Evolutionary conservation across 2,113 vertebrate species (phyloP), one percentile per base, ranked within the genome.

Genomic region (Paracanthobrama guichenoti): DNA sequence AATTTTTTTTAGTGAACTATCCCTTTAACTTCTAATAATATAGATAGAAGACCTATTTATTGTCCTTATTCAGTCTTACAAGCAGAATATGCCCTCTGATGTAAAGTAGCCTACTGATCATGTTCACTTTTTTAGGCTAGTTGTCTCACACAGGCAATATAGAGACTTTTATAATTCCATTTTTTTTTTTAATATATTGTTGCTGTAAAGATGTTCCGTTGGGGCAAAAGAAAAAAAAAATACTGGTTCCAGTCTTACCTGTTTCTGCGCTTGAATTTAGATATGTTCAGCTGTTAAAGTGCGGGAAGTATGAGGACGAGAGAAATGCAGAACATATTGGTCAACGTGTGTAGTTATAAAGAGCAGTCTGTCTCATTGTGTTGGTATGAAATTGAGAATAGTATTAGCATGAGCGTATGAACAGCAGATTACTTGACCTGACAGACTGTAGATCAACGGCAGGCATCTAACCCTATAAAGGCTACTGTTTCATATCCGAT

Each of bases 361-460:
- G 8, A 31, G 35, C 9, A 62, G 55, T 60, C 55, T 44, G 75
- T 57, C 28, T 77, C 26, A 28, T 50, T 31, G 74, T n/a, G 28
- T 77, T 77, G 28, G 9, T 39, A 77, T 77, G 74, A 57, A 7
- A 4, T 57, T 7, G 18, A 76, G 55, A 42, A 59, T 59, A 59
- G 35, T 31, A 31, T 57, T 35, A 59, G 9, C 50, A 59, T 59
- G 74, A 59, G 31, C 31, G 4, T 35, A 39, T 39, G 39, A 39
- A 39, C 39, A 39, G 88, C 85, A 90, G 78, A 64, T 88, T 77
- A 88, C 83, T 87, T 90, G 79, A n/a, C 88, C 22, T 78, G 87
- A n/a, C n/a, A n/a, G n/a, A n/a, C n/a, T n/a, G n/a, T n/a, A n/a
- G n/a, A n/a, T n/a, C n/a, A n/a, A n/a, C n/a, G n/a, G n/a, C n/a